A percentile compares a stretch with the other conserved stretches of the same genome.
These are phyloP conservation scores for Pipistrellus kuhlii DNA, from an alignment of 2,797 vertebrate species.

Conservation along the genomic window DNA sequence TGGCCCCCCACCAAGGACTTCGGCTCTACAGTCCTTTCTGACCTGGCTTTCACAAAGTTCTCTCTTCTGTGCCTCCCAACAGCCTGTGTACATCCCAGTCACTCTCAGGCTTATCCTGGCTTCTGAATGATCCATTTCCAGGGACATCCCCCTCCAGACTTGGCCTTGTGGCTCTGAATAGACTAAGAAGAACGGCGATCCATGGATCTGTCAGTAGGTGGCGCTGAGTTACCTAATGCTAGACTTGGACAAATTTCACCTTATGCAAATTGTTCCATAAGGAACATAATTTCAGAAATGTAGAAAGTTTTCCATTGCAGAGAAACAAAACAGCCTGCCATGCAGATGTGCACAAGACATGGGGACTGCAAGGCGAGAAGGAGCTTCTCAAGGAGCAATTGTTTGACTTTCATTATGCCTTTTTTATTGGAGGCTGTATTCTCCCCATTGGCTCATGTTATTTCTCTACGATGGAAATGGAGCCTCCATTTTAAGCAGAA, in stretches of 20 bases:
- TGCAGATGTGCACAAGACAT: background rate
- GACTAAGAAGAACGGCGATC: background rate
- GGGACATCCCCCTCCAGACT: background rate
- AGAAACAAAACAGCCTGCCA: background rate
- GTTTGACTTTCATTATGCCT: background rate
- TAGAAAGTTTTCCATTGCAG: background rate
- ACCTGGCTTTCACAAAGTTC: background rate
- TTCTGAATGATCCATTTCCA: background rate
- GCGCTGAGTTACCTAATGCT: background rate
- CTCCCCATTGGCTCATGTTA: background rate
- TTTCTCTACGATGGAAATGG: background rate
- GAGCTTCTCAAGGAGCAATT: background rate
- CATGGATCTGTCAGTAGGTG: constrained; percentile 41
- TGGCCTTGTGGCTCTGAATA: background rate
- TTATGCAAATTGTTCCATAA: background rate
- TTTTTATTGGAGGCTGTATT: background rate
- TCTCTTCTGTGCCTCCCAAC: background rate
- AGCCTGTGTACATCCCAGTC: background rate
- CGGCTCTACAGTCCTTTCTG: background rate
- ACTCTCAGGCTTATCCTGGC: background rate
- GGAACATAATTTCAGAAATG: background rate
- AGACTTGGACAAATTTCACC: background rate
- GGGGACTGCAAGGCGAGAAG: background rate
- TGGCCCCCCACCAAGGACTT: background rate
- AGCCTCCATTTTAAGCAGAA: background rate